Evolutionary conservation across 2,888 invertebrate genomes (phyloP).

Genomic region (Phragmatobia fuliginosa): DNA sequence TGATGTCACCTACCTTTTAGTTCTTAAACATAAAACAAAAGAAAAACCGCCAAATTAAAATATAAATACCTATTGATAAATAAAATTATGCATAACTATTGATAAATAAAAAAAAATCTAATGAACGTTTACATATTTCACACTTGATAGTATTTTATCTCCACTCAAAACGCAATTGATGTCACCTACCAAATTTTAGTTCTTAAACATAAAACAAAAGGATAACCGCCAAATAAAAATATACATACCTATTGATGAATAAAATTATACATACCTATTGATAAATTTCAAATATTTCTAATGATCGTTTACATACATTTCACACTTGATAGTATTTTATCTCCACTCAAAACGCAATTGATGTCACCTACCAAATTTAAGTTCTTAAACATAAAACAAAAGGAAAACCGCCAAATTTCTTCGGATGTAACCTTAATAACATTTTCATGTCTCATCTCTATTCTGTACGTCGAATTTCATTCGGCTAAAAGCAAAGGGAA

Average conservation of each 20-base stretch:
- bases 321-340: background rate
- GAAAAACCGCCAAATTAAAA: too few relatives aligned
- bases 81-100: too few relatives aligned
- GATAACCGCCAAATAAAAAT: too few relatives aligned
- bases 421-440: conserved; percentile 45
- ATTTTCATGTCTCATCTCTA: conserved; percentile 50
- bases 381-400: conserved; percentile 31
- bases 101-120: background rate
- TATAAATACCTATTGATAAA: too few relatives aligned
- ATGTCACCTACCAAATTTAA: conserved; percentile 1
- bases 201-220: too few relatives aligned
- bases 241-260: too few relatives aligned
- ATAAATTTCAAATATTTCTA: background rate
- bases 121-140: background rate
- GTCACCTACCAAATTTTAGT: too few relatives aligned
- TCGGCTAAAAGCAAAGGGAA: conserved; percentile 56
- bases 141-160: background rate
- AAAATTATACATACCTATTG: too few relatives aligned
- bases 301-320: background rate
- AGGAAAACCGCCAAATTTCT: conserved; percentile 21
- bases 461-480: conserved; percentile 54
- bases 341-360: conserved; percentile 6
- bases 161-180: too few relatives aligned
- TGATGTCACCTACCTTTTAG: too few relatives aligned
- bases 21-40: too few relatives aligned